Percentiles rank a stretch among this genome's conserved stretches.
Evolutionary conservation across 37 sponge, comb jelly and placozoan species (phyloP).

Genomic region (Ephydatia muelleri): DNA sequence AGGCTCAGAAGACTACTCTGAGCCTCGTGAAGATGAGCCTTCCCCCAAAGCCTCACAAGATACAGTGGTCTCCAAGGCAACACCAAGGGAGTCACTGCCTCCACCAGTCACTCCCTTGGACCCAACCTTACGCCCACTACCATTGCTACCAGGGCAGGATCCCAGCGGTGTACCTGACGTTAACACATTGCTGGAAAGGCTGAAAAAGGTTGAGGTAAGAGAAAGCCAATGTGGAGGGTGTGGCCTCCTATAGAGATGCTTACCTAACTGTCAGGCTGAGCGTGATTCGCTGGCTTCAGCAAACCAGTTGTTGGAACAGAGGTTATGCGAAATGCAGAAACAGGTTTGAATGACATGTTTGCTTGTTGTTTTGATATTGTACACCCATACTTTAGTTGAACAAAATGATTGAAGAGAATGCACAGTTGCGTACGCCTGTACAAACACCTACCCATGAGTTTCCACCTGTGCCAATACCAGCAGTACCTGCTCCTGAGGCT

Average conservation of each 20-base stretch:
- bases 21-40: not conserved
- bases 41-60: not conserved
- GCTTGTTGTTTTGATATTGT: not conserved
- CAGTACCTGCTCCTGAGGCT: not conserved
- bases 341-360: conserved; percentile 19
- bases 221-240: not conserved
- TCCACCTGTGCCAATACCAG: not conserved
- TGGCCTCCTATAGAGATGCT: not conserved
- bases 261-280: conserved; percentile 26
- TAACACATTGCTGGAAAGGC: conserved; percentile 2
- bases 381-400: conserved; percentile 15
- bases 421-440: not conserved
- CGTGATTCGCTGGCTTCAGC: conserved; percentile 25
- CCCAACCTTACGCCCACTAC: not conserved
- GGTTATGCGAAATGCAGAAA: conserved; percentile 37
- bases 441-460: not conserved
- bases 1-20: not conserved
- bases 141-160: not conserved
- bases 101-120: not conserved
- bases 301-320: conserved; percentile 38
- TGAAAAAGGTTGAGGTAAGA: conserved; percentile 17
- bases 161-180: not conserved
- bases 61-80: not conserved
- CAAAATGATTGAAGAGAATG: conserved; percentile 62
- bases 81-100: not conserved